phyloP scores from a whole-genome alignment of 2,797 vertebrate genomes.

The Esox lucius region DNA sequence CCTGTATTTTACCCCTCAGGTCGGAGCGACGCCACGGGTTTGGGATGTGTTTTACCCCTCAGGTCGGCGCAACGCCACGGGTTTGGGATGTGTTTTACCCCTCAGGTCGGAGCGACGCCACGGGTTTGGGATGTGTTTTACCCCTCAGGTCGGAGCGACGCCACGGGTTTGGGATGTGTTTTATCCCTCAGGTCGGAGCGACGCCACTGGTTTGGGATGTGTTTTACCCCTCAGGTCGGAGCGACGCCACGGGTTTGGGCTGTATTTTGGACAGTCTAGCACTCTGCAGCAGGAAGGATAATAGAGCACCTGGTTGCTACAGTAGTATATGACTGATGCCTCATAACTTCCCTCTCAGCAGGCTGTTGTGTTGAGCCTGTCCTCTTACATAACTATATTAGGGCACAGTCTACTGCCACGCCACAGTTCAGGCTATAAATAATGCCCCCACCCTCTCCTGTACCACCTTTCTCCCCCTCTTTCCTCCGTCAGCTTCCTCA shows the following conservation, averaged over 20 bases:
- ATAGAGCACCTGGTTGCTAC: conserved; percentile 34
- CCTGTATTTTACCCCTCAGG: too few species aligned
- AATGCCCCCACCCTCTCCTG: conserved; percentile 29
- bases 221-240: neutral
- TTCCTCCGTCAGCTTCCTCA: conserved; percentile 22
- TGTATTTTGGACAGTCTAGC: neutral
- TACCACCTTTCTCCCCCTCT: neutral
- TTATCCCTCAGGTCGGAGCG: too few species aligned
- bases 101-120: neutral
- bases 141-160: neutral
- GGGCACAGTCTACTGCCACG: conserved; percentile 58
- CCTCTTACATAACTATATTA: conserved; percentile 75
- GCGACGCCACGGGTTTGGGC: neutral
- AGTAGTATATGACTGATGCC: conserved; percentile 35
- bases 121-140: neutral
- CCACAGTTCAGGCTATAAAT: conserved; percentile 67
- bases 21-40: too few species aligned
- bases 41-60: neutral
- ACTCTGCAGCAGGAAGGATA: conserved; percentile 8
- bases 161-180: too few species aligned
- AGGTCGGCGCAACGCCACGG: neutral
- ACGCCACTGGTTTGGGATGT: neutral
- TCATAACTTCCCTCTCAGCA: conserved; percentile 31
- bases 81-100: neutral
- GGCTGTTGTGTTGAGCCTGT: conserved; percentile 56